Base-by-base conservation (phyloP, 2,888 invertebrate genomes). In the Andrena bucephala region DNA sequence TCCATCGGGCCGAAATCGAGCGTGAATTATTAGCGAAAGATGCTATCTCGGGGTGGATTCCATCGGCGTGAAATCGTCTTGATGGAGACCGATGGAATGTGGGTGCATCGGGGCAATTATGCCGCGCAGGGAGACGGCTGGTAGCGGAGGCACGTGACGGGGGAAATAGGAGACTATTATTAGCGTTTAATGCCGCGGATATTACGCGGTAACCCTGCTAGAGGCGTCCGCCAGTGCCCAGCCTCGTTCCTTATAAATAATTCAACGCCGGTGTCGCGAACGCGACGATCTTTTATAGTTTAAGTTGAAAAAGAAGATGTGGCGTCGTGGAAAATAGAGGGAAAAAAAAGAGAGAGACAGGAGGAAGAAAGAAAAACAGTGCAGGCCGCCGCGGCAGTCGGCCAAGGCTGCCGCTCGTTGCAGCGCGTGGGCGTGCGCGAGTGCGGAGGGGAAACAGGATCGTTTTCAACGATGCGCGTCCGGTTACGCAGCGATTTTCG, bases 351-450 rank as follows among this genome's bases (percentile, higher is more conserved):
- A 20, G 20, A 20, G 54, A 54, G 54, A 50, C 70, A 63, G 80
- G 71, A 81, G 81, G 67, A 73, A 63, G 80, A 74, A 81, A 84
- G 67, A 68, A 78, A 86, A 86, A 85, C 77, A 66, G 29, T 67
- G 36, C 63, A 57, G 33, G n/a, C 42, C 42, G 42, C 13, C 42
- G 42, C 73, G 65, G 27, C 63, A 85, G 82, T 88, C 83, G 89
- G 88, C 89, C 88, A 89, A 88, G 89, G 89, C 85, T 83, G 67
- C 36, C 54, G 62, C 20, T 66, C 20, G 54, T 54, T 42, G 42
- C 42, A 5, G 42, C 72, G 83, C 54, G 88, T 88, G 83, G 87
- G 85, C 71, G 84, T 80, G 68, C 54, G 33, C 68, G 20, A 57
- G 31, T 42, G 20, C 33, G n/a, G 50, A 42, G 13, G 48, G 42